A percentile compares a stretch with the other conserved stretches of the same genome.
These are phyloP conservation scores for Spodoptera exigua DNA, from an alignment of 2,888 invertebrate species.

Conservation along the genomic window DNA sequence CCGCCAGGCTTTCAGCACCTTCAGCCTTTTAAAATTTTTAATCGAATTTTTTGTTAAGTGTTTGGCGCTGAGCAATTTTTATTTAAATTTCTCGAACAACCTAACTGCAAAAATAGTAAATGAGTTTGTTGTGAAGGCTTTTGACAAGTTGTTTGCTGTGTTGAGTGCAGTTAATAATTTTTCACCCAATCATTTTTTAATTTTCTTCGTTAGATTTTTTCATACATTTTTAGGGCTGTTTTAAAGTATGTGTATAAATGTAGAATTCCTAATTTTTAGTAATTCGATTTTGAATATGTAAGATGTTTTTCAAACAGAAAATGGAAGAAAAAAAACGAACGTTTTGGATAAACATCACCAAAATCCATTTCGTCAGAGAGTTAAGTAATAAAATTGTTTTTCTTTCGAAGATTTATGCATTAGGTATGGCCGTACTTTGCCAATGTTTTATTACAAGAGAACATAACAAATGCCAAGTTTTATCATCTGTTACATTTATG, in stretches of 20 bases:
- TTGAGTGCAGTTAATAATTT: constrained; percentile 23
- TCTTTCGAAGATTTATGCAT: constrained; percentile 34
- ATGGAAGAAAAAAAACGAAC: background rate
- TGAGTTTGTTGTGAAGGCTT: constrained; percentile 7
- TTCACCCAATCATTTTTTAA: constrained; percentile 5
- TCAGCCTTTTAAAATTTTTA: constrained; percentile 20
- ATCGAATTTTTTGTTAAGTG: constrained; percentile 32
- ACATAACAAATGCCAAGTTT: constrained; percentile 40
- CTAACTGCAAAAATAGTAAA: background rate
- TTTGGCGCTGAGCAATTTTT: constrained; percentile 8
- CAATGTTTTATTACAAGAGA: constrained; percentile 44
- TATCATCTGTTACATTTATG: constrained; percentile 41
- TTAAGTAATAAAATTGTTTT: constrained; percentile 44
- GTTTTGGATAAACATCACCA: constrained; percentile 24
- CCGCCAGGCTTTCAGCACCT: constrained; percentile 12
- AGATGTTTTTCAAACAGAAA: background rate
- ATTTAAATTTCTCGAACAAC: constrained; percentile 21
- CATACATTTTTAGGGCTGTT: background rate
- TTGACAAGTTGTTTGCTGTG: constrained; percentile 11
- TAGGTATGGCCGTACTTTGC: constrained; percentile 19
- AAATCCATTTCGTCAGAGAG: constrained; percentile 29
- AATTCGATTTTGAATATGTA: background rate
- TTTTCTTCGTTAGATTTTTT: constrained; percentile 7
- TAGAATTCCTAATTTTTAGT: too few species aligned
- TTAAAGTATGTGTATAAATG: too few species aligned